Conservation (phyloP, 2,113 vertebrate genomes). For the Ailurus styani region DNA sequence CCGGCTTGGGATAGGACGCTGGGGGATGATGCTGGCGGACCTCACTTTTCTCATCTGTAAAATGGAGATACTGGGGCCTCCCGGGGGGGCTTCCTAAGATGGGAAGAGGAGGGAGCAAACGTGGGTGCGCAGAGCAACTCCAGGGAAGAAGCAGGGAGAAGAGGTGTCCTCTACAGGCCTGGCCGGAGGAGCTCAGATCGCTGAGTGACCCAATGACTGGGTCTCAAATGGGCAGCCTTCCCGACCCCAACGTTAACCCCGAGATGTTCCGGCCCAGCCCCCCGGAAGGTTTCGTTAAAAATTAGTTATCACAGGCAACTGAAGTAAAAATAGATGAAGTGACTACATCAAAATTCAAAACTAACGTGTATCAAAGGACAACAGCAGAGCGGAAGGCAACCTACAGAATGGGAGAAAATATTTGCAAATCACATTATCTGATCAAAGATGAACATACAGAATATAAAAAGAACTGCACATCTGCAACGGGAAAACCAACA, state of each 20-base stretch:
- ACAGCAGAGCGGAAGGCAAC: background rate
- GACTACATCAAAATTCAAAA: background rate
- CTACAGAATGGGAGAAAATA: background rate
- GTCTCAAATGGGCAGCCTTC: background rate
- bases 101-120: background rate
- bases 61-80: background rate
- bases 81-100: background rate
- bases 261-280: background rate
- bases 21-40: background rate
- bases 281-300: background rate
- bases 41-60: background rate
- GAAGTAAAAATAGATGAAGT: background rate
- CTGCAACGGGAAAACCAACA: background rate
- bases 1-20: background rate
- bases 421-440: background rate
- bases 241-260: background rate
- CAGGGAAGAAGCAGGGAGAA: background rate
- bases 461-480: background rate
- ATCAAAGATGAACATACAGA: background rate
- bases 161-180: background rate
- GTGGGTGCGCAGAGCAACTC: background rate
- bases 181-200: fast-evolving
- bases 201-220: background rate
- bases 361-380: background rate
- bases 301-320: background rate